Percentiles rank a stretch among this genome's conserved stretches.
Conservation (phyloP, 1,140 invertebrate genomes). For the Aplysia californica region DNA sequence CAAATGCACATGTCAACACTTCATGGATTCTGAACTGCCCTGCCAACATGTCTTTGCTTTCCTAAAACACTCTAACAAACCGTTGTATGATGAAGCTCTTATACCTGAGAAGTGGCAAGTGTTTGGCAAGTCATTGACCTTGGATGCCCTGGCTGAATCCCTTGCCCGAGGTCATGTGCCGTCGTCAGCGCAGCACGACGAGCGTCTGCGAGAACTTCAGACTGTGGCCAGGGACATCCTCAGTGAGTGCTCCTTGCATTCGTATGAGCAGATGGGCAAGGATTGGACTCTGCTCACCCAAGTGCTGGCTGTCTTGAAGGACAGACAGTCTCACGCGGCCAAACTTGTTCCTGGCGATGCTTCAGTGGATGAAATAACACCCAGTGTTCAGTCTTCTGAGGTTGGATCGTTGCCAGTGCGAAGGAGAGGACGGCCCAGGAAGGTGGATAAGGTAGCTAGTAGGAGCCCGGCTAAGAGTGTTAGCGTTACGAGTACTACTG, state of each 20-base stretch:
- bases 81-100: constrained; percentile 7
- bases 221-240: not conserved
- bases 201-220: constrained; percentile 12
- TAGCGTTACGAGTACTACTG: too few species aligned
- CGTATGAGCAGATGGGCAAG: constrained; percentile 15
- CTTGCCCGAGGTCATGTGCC: constrained; percentile 7
- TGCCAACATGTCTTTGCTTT: constrained; percentile 25
- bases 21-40: not conserved
- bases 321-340: not conserved
- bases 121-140: constrained; percentile 11
- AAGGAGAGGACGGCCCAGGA: not conserved
- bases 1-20: constrained; percentile 12
- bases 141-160: constrained; percentile 14
- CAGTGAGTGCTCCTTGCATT: not conserved
- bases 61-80: not conserved
- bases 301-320: constrained; percentile 1
- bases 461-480: too few species aligned
- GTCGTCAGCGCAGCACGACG: constrained; percentile 6
- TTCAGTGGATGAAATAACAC: not conserved
- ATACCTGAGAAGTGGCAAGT: constrained; percentile 19
- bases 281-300: constrained; percentile 12
- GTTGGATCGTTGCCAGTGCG: not conserved
- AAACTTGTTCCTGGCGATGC: not conserved
- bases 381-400: not conserved
- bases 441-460: constrained; percentile 4